Conservation (phyloP, 2,888 invertebrate species). For the Leuctra nigra region DNA sequence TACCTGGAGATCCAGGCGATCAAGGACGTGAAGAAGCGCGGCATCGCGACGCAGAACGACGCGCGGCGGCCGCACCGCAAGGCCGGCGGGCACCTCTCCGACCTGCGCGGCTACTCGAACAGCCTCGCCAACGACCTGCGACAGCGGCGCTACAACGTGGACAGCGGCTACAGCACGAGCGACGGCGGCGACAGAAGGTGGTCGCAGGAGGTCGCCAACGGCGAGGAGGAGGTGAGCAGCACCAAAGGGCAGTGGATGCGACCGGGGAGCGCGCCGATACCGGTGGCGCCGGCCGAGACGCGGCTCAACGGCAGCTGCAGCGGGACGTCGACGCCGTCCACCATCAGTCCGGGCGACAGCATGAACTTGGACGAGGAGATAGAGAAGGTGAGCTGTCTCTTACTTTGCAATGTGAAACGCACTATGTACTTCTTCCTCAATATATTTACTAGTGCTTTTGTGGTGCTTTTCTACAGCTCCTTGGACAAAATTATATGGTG, state of each 20-base stretch:
- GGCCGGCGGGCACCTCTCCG: conserved; percentile 24
- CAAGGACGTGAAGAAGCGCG: conserved; percentile 32
- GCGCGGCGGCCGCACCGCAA: conserved; percentile 28
- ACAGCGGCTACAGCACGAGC: conserved; percentile 84
- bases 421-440: no score
- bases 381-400: conserved; percentile 29
- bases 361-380: conserved; percentile 33
- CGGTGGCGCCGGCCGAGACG: conserved; percentile 13
- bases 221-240: conserved; percentile 19
- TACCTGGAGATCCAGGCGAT: conserved; percentile 80
- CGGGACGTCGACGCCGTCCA: conserved; percentile 43
- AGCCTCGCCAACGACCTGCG: conserved; percentile 39
- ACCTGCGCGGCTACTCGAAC: conserved; percentile 38
- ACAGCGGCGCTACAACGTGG: conserved; percentile 68
- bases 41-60: conserved; percentile 24
- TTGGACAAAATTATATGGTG: no score
- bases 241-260: conserved; percentile 22
- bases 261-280: conserved; percentile 19
- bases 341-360: conserved; percentile 43
- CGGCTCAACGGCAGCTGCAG: conserved; percentile 31
- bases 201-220: conserved; percentile 63
- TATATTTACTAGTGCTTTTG: no score
- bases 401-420: no score
- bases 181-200: conserved; percentile 73
- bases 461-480: no score